Conservation (phyloP, 30 jellyfish, hydroid and myxozoan species). For the Clytia hemisphaerica region DNA sequence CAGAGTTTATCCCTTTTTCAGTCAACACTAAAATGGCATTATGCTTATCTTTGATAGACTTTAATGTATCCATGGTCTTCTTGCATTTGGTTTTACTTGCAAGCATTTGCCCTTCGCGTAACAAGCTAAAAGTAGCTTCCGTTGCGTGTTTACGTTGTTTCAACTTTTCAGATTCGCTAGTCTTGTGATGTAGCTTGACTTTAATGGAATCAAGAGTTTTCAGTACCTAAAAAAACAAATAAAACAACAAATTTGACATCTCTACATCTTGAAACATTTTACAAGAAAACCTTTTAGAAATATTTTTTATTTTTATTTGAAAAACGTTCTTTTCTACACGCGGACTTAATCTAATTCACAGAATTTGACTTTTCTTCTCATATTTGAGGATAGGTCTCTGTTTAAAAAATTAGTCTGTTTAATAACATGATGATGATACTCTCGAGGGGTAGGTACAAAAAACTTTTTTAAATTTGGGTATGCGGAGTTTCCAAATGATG, state of each 20-base stretch:
- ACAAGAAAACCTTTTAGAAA: too few relatives aligned
- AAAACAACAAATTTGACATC: too few relatives aligned
- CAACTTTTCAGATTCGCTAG: slow-evolving; percentile 52
- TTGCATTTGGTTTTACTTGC: slow-evolving; percentile 55
- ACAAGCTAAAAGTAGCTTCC: slow-evolving; percentile 68
- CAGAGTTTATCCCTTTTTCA: slow-evolving; percentile 55
- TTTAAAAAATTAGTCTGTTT: too few relatives aligned
- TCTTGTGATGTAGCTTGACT: slow-evolving; percentile 45
- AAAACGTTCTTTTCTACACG: too few relatives aligned
- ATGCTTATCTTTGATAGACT: slow-evolving; percentile 53
- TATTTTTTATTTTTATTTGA: too few relatives aligned
- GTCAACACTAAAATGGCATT: slow-evolving; percentile 55
- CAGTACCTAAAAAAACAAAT: slow-evolving; percentile 45
- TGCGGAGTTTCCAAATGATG: background rate
- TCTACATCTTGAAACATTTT: too few relatives aligned
- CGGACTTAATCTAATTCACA: too few relatives aligned
- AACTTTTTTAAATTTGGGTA: background rate
- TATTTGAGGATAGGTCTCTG: too few relatives aligned
- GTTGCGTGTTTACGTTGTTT: slow-evolving; percentile 69
- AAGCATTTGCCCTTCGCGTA: slow-evolving; percentile 85
- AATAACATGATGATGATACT: too few relatives aligned
- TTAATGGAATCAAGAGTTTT: slow-evolving; percentile 44
- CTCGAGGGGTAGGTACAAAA: slow-evolving; percentile 8
- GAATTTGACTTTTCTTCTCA: too few relatives aligned
- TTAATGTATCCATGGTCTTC: slow-evolving; percentile 42